These are phyloP conservation scores for Narcine bancroftii DNA, from an alignment of 2,113 vertebrate species.

Conservation along the genomic window DNA sequence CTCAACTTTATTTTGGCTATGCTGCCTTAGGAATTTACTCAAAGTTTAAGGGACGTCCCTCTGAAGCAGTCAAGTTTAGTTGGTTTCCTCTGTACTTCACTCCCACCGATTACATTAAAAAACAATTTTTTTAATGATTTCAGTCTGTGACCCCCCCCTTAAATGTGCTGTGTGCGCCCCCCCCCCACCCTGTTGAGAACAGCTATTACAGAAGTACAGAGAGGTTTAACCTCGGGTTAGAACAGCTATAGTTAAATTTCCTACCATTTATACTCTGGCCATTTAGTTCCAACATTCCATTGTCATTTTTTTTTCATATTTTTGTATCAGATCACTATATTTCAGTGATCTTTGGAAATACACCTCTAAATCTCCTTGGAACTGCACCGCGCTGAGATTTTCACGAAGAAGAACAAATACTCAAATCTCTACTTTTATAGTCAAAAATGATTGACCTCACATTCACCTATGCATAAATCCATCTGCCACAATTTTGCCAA, in stretches of 20 bases:
- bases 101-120: too few relatives aligned
- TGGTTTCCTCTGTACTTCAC: too few relatives aligned
- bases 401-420: not conserved
- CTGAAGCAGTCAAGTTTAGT: too few relatives aligned
- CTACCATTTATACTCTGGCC: not conserved
- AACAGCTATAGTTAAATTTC: not conserved
- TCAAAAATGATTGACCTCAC: not conserved
- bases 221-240: not conserved
- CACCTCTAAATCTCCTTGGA: not conserved
- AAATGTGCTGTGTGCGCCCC: too few relatives aligned
- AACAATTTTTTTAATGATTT: too few relatives aligned
- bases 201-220: too few relatives aligned
- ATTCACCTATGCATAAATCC: not conserved
- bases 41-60: too few relatives aligned
- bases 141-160: too few relatives aligned
- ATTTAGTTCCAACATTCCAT: not conserved
- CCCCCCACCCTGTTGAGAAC: too few relatives aligned
- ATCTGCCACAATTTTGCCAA: not conserved
- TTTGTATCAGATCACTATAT: not conserved
- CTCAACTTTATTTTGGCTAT: too few relatives aligned
- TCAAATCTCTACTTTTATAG: not conserved
- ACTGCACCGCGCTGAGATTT: not conserved
- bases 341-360: not conserved
- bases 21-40: too few relatives aligned
- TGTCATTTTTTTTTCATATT: not conserved